These are phyloP conservation scores for Cerastis rubricosa DNA, from an alignment of 2,888 invertebrate species.

Conservation along the genomic window DNA sequence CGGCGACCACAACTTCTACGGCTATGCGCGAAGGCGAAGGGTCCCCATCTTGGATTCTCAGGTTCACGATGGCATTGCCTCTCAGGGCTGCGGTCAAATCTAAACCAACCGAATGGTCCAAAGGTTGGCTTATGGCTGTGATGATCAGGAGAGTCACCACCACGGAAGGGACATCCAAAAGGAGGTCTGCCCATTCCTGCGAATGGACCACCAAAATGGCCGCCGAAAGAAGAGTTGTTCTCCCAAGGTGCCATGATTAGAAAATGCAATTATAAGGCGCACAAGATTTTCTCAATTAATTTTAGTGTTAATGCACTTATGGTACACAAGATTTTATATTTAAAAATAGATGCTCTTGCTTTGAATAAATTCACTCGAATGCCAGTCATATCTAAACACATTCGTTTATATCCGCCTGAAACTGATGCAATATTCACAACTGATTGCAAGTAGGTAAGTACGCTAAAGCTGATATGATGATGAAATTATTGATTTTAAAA, in stretches of 20 bases:
- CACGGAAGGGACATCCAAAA: conserved; percentile 6
- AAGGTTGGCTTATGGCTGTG: not conserved
- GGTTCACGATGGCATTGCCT: conserved; percentile 16
- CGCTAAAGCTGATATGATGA: conserved; percentile 13
- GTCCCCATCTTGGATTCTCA: conserved; percentile 11
- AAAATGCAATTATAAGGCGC: too few relatives aligned
- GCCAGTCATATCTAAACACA: not conserved
- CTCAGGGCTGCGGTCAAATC: not conserved
- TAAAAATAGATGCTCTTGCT: conserved; percentile 4
- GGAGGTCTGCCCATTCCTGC: conserved; percentile 42
- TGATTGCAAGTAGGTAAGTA: conserved; percentile 6
- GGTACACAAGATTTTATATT: not conserved
- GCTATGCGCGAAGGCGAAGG: not conserved
- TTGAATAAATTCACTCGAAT: conserved; percentile 38
- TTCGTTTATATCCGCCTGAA: conserved; percentile 14
- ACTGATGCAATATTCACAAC: conserved; percentile 33
- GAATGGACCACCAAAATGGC: conserved; percentile 21
- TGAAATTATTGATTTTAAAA: conserved; percentile 4
- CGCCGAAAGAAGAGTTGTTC: not conserved
- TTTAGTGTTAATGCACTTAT: not conserved
- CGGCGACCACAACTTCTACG: not conserved
- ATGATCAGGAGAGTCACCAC: conserved; percentile 8
- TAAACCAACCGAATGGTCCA: not conserved
- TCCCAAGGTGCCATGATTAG: conserved; percentile 28
- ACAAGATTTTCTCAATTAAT: not conserved